These are phyloP conservation scores for Actenoides lindsayi DNA, from an alignment of 2,113 vertebrate genomes.

Conservation along the genomic window DNA sequence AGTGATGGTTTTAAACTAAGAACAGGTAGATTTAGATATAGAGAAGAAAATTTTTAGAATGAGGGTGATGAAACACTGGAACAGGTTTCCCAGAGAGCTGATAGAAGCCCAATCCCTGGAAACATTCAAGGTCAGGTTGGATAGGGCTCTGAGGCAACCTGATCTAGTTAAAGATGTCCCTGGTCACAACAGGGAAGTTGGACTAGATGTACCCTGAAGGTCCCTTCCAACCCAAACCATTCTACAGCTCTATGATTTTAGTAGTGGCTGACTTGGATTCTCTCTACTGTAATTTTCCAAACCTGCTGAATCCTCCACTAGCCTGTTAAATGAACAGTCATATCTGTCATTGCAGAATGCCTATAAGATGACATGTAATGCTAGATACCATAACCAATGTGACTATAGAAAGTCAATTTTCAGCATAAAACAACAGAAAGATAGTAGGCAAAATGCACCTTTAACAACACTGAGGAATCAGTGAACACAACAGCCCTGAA, in stretches of 20 bases:
- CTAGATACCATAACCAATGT: neutral
- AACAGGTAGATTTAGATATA: no score
- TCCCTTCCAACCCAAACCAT: no score
- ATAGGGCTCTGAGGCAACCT: no score
- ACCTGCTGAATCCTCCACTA: neutral
- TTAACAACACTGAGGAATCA: neutral
- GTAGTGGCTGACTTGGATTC: neutral
- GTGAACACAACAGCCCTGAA: neutral
- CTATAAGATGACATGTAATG: rapidly evolving
- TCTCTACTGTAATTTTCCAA: neutral
- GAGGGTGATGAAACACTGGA: no score
- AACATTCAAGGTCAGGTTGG: no score
- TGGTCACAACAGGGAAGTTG: no score
- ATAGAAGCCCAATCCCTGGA: no score
- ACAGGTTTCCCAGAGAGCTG: no score
- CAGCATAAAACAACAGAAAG: neutral
- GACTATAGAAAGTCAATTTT: neutral
- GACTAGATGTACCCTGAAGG: no score
- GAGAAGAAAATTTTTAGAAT: no score
- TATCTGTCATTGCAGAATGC: neutral
- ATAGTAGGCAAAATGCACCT: neutral
- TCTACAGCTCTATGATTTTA: neutral
- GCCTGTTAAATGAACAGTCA: neutral
- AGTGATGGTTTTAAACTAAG: no score
- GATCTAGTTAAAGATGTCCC: no score